phyloP scores from a whole-genome alignment of 2,113 vertebrate species.

The Cricetomys ansorgei region DNA sequence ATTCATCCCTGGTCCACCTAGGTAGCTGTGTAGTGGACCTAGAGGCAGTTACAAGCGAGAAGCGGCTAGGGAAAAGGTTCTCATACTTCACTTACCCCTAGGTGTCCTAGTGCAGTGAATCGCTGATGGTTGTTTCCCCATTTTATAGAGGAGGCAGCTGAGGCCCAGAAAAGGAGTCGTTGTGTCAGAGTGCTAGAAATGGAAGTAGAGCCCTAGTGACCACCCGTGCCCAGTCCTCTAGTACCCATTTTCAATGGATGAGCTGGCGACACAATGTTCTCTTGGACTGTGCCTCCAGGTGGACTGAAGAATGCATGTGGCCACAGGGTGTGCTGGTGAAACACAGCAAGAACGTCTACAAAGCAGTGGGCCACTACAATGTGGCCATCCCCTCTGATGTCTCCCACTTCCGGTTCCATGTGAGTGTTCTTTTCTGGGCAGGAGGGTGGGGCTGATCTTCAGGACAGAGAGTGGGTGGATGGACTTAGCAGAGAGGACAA shows the following conservation, averaged over 20 bases:
- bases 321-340: conserved; percentile 98
- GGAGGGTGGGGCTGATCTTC: accelerated
- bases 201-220: background rate
- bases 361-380: conserved; percentile 98
- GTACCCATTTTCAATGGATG: background rate
- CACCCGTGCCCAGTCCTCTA: background rate
- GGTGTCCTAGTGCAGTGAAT: background rate
- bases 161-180: conserved; percentile 30
- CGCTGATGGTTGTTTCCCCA: background rate
- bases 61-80: background rate
- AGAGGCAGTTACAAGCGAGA: background rate
- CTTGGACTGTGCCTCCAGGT: conserved; percentile 86
- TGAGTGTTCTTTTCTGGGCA: conserved; percentile 86
- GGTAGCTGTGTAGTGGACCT: background rate
- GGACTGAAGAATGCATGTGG: conserved; percentile 99
- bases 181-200: conserved; percentile 19
- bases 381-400: conserved; percentile 98
- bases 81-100: background rate
- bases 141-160: conserved; percentile 28
- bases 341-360: conserved; percentile 99
- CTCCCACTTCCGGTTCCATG: conserved; percentile 98
- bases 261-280: background rate
- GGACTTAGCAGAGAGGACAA: background rate
- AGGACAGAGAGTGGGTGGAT: background rate
- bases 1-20: background rate